Conservation (phyloP, 92 coral and sea anemone species). For the Epizoanthus illoricatus region DNA sequence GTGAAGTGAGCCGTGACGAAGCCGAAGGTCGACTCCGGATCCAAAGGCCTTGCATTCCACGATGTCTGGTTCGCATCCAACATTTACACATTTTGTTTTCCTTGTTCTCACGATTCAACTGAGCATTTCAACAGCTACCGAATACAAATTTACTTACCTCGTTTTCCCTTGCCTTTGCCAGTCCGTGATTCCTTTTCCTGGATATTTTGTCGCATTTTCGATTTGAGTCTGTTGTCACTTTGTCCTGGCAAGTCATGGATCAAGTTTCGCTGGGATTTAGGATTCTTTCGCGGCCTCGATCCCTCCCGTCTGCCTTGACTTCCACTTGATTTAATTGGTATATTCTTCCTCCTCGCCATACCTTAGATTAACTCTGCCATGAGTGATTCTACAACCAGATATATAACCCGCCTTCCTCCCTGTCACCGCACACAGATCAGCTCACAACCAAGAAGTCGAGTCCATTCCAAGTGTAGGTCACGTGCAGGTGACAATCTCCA, state of each 20-base stretch:
- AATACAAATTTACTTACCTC: slow-evolving; percentile 1
- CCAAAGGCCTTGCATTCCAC: too few relatives aligned
- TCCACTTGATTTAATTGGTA: slow-evolving; percentile 31
- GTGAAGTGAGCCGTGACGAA: too few relatives aligned
- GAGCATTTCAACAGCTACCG: neutral
- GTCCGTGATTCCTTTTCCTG: neutral
- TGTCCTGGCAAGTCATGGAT: neutral
- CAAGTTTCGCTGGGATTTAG: slow-evolving; percentile 40
- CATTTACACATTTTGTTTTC: neutral
- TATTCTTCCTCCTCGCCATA: slow-evolving; percentile 35
- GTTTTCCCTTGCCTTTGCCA: slow-evolving; percentile 4
- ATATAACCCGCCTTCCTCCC: neutral
- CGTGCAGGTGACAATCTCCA: neutral
- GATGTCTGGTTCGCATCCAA: too few relatives aligned
- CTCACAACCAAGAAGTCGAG: slow-evolving; percentile 11
- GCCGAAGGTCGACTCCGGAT: too few relatives aligned
- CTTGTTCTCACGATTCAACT: neutral
- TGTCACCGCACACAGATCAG: slow-evolving; percentile 12
- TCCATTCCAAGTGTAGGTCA: slow-evolving; percentile 39
- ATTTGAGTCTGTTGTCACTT: neutral
- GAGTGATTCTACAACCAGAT: neutral
- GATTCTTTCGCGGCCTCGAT: slow-evolving; percentile 22
- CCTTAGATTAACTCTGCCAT: neutral
- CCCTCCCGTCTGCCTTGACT: slow-evolving; percentile 9
- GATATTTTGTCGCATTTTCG: neutral